Percentiles rank a stretch among this genome's conserved stretches.
Evolutionary conservation across 2,888 invertebrate species (phyloP).

Genomic region (Yponomeuta cagnagella): DNA sequence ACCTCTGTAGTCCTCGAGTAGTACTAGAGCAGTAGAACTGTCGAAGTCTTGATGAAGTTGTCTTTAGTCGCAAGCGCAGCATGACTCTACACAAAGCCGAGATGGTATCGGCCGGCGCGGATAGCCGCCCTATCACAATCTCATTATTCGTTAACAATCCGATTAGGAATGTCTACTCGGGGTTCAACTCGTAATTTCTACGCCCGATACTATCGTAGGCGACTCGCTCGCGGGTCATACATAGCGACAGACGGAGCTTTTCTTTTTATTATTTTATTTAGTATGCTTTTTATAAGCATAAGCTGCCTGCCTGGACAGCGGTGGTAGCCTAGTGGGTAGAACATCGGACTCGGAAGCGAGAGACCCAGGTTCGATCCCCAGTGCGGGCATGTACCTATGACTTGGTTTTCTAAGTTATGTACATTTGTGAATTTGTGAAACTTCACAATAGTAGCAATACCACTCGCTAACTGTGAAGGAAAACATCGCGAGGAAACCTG

Average conservation of each 20-base stretch:
- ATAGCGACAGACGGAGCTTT: background rate
- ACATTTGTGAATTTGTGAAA: no score
- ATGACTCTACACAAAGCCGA: constrained; percentile 16
- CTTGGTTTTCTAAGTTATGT: no score
- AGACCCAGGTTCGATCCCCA: no score
- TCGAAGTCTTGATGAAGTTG: constrained; percentile 36
- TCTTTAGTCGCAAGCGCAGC: constrained; percentile 30
- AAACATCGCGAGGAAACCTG: no score
- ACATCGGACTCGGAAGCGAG: no score
- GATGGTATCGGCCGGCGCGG: constrained; percentile 40
- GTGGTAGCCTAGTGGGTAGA: no score
- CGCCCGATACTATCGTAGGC: background rate
- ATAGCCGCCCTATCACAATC: constrained; percentile 43
- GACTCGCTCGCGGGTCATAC: background rate
- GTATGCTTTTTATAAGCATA: background rate
- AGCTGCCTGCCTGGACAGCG: no score
- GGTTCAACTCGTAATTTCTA: constrained; percentile 23
- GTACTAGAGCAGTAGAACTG: no score
- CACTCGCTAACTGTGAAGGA: no score
- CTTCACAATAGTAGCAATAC: no score
- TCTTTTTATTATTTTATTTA: background rate
- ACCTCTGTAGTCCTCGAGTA: no score
- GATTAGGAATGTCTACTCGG: constrained; percentile 41
- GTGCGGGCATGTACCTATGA: no score
- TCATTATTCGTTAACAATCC: constrained; percentile 45